These are phyloP conservation scores for Sinelater perroti DNA, from an alignment of 2,888 invertebrate species.

Conservation along the genomic window DNA sequence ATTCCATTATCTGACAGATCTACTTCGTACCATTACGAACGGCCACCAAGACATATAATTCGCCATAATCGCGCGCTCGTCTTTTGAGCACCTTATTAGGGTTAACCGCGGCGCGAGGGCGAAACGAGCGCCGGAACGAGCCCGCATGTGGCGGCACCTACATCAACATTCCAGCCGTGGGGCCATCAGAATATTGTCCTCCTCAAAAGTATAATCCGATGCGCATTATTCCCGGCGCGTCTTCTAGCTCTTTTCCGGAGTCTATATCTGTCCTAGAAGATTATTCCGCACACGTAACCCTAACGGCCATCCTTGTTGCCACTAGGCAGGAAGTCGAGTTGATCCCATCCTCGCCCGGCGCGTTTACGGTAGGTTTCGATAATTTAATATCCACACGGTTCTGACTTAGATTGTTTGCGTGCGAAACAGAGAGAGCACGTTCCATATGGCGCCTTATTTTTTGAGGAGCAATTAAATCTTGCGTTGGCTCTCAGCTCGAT, in stretches of 20 bases:
- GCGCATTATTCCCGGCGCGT: slow-evolving; percentile 33
- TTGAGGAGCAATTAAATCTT: too few relatives aligned
- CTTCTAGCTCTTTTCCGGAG: slow-evolving; percentile 34
- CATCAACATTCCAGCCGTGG: slow-evolving; percentile 27
- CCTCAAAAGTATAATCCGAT: slow-evolving; percentile 31
- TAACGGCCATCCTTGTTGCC: slow-evolving; percentile 27
- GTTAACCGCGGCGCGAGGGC: neutral
- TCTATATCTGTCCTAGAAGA: slow-evolving; percentile 35
- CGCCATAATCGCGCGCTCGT: neutral
- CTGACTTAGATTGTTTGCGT: slow-evolving; percentile 7
- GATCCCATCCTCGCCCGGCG: slow-evolving; percentile 7
- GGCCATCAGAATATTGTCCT: slow-evolving; percentile 28
- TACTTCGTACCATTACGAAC: too few relatives aligned
- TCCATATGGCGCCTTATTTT: neutral
- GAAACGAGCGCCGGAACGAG: slow-evolving; percentile 2
- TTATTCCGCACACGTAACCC: slow-evolving; percentile 29
- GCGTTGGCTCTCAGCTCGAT: too few relatives aligned
- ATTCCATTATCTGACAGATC: too few relatives aligned
- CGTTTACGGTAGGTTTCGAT: slow-evolving; percentile 22
- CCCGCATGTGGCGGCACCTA: slow-evolving; percentile 9
- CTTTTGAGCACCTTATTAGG: neutral
- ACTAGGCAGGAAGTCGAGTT: slow-evolving; percentile 13
- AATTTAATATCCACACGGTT: slow-evolving; percentile 15
- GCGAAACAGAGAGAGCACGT: neutral
- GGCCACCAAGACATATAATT: too few relatives aligned